Conservation (phyloP, 2,797 vertebrate genomes). For the Sphaeramia orbicularis region DNA sequence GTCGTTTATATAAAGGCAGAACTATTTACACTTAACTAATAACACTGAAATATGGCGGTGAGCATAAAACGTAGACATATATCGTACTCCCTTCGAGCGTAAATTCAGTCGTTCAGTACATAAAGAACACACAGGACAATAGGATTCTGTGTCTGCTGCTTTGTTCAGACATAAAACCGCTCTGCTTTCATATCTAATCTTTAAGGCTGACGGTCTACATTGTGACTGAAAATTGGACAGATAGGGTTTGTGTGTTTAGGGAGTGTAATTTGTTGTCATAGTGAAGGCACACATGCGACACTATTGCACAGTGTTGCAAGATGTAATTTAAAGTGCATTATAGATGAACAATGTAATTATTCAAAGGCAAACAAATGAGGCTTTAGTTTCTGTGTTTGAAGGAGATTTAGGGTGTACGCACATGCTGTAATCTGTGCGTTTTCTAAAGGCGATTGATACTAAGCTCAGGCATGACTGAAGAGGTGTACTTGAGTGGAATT, state of each 20-base stretch:
- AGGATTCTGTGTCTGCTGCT: neutral
- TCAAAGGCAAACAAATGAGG: neutral
- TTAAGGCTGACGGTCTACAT: constrained; percentile 18
- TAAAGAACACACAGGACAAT: neutral
- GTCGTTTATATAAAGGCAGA: constrained; percentile 2
- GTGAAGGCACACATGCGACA: constrained; percentile 2
- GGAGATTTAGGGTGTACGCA: neutral
- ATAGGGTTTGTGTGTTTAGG: constrained; percentile 42
- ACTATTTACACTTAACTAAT: neutral
- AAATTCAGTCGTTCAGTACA: constrained; percentile 31
- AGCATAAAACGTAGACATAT: neutral
- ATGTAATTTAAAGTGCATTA: neutral
- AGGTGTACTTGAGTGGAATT: too few species aligned
- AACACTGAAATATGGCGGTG: constrained; percentile 19
- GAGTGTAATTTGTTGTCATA: constrained; percentile 30
- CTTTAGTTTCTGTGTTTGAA: neutral
- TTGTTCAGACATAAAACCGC: constrained; percentile 6
- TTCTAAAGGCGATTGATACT: neutral
- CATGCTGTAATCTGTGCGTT: neutral
- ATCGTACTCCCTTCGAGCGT: neutral
- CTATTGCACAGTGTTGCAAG: neutral
- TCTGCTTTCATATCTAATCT: constrained; percentile 45
- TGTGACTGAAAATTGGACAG: constrained; percentile 35
- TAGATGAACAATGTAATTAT: neutral
- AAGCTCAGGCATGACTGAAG: too few species aligned